Base-by-base conservation (phyloP, 1,140 invertebrate species). In the Ceratosolen solmsi region DNA sequence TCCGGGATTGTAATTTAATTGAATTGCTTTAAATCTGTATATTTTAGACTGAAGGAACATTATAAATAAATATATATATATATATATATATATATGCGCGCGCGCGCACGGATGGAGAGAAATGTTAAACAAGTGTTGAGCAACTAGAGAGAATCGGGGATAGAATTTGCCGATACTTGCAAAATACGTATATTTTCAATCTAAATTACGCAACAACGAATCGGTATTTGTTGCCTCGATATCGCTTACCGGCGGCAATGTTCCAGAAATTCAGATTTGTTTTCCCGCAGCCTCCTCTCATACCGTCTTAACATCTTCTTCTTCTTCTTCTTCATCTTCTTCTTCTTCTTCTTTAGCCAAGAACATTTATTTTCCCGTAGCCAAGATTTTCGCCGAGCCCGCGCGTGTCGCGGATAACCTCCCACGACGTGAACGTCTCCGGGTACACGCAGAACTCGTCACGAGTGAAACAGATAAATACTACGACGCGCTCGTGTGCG, bases 341-440 rank as follows among this genome's bases (percentile, higher is more conserved):
- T n/a, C n/a, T n/a, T n/a, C n/a, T n/a, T n/a, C n/a, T n/a, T n/a
- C n/a, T n/a, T 54, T 70, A n/a, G 30, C 76, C 49, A 30, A 20
- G 27, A 56, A 70, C 51, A 79, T 79, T 79, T 79, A 79, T 79
- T 54, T 79, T 49, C 76, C 63, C 27, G 33, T 36, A 41, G 33
- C 15, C 68, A 76, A 76, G 75, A 79, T 79, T 54, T 79, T 41
- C 63, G 58, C 27, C 58, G 78, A 79, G 68, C 33, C 54, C 22
- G 49, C 51, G 68, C 27, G 22, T 68, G 41, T 77, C 60, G 74
- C 27, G 56, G 36, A 9, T n/a, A 2, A 22, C 20, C 20, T 36
- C n/a, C 20, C 25, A 63, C 30, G 2, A 17, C 30, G 30, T 5
- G 11, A 11, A 63, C n/a, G 15, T 63, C 60, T 63, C 13, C 25